Evolutionary conservation across 2,888 invertebrate species (phyloP).

Genomic region (Seira musarum): DNA sequence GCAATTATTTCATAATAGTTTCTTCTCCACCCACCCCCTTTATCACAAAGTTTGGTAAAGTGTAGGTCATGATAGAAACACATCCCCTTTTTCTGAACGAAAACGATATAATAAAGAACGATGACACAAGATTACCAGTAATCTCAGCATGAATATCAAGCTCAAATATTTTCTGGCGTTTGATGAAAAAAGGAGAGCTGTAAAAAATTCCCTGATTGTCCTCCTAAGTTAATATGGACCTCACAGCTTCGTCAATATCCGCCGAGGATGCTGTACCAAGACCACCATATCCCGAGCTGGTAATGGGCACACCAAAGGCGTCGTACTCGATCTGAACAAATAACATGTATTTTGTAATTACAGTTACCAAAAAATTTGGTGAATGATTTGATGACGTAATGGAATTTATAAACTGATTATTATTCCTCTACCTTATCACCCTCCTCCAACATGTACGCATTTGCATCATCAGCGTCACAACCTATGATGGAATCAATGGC

Average conservation of each 20-base stretch:
- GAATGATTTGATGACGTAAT: no score
- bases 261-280: constrained; percentile 66
- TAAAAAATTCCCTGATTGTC: constrained; percentile 35
- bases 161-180: no score
- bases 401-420: background rate
- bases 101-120: no score
- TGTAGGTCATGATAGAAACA: no score
- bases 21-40: no score
- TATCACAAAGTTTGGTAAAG: no score
- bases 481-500: constrained; percentile 70
- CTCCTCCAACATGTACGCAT: constrained; percentile 59
- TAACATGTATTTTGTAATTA: no score
- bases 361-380: no score
- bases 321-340: constrained; percentile 68
- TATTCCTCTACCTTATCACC: constrained; percentile 64
- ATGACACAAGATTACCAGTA: no score
- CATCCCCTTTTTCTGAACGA: no score
- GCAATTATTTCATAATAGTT: no score
- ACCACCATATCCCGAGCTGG: constrained; percentile 58
- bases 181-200: background rate
- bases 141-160: no score
- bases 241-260: constrained; percentile 69
- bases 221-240: constrained; percentile 65
- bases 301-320: constrained; percentile 68
- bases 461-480: constrained; percentile 61